A percentile compares a stretch with the other conserved stretches of the same genome.
phyloP scores from a whole-genome alignment of 2,797 vertebrate species.

The Coregonus sp. region DNA sequence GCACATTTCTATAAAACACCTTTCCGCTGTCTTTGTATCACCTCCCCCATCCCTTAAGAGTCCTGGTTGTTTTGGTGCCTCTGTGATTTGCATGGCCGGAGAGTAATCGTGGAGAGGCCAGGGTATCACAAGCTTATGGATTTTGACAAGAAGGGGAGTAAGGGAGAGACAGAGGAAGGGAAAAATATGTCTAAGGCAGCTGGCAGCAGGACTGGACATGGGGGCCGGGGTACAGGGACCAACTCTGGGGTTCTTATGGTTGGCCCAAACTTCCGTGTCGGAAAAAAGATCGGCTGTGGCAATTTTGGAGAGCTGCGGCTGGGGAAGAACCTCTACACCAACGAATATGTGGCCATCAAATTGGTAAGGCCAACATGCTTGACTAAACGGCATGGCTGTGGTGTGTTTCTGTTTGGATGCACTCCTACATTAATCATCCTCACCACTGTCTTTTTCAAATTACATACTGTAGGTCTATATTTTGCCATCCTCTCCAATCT shows the following conservation, averaged over 20 bases:
- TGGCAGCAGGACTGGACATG: constrained; percentile 85
- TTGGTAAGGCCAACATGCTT: constrained; percentile 82
- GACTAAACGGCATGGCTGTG: constrained; percentile 5
- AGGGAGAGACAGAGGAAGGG: constrained; percentile 93
- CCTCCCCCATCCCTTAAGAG: constrained; percentile 49
- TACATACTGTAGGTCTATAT: background rate
- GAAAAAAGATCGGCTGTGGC: constrained; percentile 98
- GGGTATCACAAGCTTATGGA: constrained; percentile 99
- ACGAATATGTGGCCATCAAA: constrained; percentile 98
- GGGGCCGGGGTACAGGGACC: constrained; percentile 85
- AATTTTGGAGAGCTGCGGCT: constrained; percentile 98
- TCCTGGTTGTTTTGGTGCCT: constrained; percentile 77
- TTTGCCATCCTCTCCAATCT: background rate
- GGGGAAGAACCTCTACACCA: constrained; percentile 98
- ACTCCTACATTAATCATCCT: background rate
- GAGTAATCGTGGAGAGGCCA: constrained; percentile 99
- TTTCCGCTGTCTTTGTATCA: constrained; percentile 54
- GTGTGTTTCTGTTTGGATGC: background rate
- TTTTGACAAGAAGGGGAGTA: constrained; percentile 99
- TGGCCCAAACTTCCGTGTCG: constrained; percentile 97
- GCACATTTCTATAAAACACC: constrained; percentile 55
- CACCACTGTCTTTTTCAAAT: constrained; percentile 2
- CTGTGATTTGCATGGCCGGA: constrained; percentile 92
- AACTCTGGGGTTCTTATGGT: constrained; percentile 99
- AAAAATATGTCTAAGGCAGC: constrained; percentile 96